These are phyloP conservation scores for Colistium nudipinnis DNA, from an alignment of 2,113 vertebrate genomes.

Conservation along the genomic window DNA sequence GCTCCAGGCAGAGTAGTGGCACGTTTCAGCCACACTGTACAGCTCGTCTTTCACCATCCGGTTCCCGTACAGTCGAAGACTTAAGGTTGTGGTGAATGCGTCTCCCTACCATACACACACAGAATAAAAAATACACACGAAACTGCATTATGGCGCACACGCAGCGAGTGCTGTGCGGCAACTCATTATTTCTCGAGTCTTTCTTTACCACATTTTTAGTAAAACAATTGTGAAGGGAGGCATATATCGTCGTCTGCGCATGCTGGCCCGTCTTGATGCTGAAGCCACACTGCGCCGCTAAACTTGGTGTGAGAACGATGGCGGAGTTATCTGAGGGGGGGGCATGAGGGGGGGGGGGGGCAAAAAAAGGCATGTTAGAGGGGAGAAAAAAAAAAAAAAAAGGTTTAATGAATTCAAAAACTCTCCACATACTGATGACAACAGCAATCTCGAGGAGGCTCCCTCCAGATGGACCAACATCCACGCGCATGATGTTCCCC, in stretches of 20 bases:
- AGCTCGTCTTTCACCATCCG: conserved; percentile 40
- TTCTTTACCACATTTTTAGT: conserved; percentile 62
- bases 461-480: conserved; percentile 57
- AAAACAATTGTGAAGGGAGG: conserved; percentile 79
- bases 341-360: background rate
- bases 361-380: background rate
- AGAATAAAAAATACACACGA: background rate
- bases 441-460: conserved; percentile 68
- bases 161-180: background rate
- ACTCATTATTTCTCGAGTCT: background rate
- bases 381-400: background rate
- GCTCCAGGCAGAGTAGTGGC: conserved; percentile 67
- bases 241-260: conserved; percentile 69
- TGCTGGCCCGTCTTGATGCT: conserved; percentile 55
- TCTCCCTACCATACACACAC: conserved; percentile 47
- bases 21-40: conserved; percentile 67
- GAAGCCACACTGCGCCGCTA: conserved; percentile 79
- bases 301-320: conserved; percentile 46
- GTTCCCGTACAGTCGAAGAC: conserved; percentile 55
- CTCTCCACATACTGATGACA: conserved; percentile 60
- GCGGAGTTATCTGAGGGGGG: conserved; percentile 67
- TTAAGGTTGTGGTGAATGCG: conserved; percentile 55
- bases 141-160: background rate
- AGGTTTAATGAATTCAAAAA: background rate
- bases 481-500: conserved; percentile 72